Evolutionary conservation across 2,113 vertebrate genomes (phyloP).

Genomic region (Recurvirostra avosetta): DNA sequence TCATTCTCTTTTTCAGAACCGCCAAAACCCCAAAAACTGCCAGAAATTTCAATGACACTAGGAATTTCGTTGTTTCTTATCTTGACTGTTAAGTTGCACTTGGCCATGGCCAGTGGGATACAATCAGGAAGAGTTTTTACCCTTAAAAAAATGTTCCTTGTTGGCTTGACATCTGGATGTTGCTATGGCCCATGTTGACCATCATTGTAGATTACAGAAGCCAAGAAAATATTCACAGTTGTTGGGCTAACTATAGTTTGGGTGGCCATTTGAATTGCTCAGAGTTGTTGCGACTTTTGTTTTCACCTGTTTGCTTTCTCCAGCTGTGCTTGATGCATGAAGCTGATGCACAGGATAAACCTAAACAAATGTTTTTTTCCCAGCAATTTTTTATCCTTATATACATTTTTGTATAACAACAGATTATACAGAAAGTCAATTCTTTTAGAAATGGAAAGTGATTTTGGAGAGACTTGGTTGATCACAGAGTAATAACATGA

Average conservation of each 20-base stretch:
- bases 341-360: neutral
- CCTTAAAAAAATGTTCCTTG: neutral
- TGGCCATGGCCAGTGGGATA: neutral
- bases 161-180: neutral
- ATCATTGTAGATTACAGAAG: neutral
- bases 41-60: neutral
- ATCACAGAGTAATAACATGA: neutral
- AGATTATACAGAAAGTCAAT: neutral
- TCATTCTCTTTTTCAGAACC: neutral
- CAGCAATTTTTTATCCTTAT: neutral
- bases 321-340: neutral
- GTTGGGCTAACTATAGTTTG: neutral
- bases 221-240: neutral
- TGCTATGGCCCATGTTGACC: neutral
- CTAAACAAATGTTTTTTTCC: neutral
- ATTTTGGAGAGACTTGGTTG: neutral
- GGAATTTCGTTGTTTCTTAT: neutral
- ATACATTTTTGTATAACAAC: neutral
- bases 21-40: accelerated
- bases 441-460: neutral
- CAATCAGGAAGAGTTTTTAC: neutral
- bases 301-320: neutral
- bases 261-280: neutral
- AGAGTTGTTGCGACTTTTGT: neutral
- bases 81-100: neutral